Conservation (phyloP, 1,140 invertebrate genomes). For the Helicoverpa zea region DNA sequence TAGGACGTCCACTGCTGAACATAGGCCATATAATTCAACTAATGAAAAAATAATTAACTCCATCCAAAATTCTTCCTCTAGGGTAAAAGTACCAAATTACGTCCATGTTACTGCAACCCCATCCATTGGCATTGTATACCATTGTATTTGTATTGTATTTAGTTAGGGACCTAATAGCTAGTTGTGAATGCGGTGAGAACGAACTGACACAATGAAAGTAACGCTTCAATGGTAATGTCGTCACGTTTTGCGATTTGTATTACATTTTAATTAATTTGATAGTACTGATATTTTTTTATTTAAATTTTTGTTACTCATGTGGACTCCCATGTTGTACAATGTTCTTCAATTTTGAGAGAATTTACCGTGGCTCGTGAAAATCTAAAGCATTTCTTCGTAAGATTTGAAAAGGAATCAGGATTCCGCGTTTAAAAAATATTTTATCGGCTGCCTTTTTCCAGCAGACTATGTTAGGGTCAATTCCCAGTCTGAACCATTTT, state of each 20-base stretch:
- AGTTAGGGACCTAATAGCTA: conserved; percentile 41
- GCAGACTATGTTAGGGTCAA: too few relatives aligned
- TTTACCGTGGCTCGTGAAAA: too few relatives aligned
- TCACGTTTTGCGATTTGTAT: conserved; percentile 58
- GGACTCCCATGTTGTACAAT: background rate
- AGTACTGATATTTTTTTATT: conserved; percentile 12
- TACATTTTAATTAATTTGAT: conserved; percentile 63
- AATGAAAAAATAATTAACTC: conserved; percentile 21
- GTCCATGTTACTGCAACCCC: conserved; percentile 43
- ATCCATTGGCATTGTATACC: conserved; percentile 17
- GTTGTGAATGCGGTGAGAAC: conserved; percentile 52
- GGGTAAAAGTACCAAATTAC: conserved; percentile 37
- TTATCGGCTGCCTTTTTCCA: too few relatives aligned
- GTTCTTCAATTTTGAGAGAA: too few relatives aligned
- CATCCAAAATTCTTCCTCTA: conserved; percentile 4
- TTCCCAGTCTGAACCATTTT: too few relatives aligned
- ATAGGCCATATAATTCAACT: background rate
- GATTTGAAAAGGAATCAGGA: too few relatives aligned
- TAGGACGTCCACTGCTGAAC: too few relatives aligned
- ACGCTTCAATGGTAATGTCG: conserved; percentile 50
- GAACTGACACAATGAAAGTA: conserved; percentile 40
- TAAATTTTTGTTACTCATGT: background rate
- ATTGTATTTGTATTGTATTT: background rate
- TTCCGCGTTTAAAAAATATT: too few relatives aligned
- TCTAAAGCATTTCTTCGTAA: too few relatives aligned